Percentiles rank a stretch among this genome's conserved stretches.
Evolutionary conservation across 2,113 vertebrate species (phyloP).

Genomic region (Albula goreensis): DNA sequence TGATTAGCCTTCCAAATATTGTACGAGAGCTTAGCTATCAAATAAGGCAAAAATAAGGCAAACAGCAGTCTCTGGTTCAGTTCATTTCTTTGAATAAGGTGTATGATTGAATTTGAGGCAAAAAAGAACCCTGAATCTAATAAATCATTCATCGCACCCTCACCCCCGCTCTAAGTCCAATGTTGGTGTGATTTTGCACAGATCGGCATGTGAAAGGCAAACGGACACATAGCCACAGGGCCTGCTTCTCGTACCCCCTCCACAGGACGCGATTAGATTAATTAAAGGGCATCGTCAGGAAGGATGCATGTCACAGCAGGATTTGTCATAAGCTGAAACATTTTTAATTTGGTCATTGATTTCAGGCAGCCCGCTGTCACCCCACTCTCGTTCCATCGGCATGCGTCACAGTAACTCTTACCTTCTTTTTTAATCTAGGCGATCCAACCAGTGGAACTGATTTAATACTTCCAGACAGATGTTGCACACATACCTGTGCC

Average conservation of each 20-base stretch:
- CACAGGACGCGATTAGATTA: conserved; percentile 68
- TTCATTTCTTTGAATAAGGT: neutral
- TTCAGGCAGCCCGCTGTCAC: conserved; percentile 64
- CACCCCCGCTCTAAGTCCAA: neutral
- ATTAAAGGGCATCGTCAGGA: conserved; percentile 68
- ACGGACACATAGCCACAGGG: neutral
- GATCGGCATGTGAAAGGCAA: neutral
- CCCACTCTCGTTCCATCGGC: conserved; percentile 41
- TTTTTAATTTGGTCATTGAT: conserved; percentile 69
- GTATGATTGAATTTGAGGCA: neutral
- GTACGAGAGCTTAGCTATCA: neutral
- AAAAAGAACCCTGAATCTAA: neutral
- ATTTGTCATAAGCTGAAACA: conserved; percentile 63
- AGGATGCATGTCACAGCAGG: conserved; percentile 65
- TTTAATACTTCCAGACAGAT: conserved; percentile 41
- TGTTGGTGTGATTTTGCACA: neutral
- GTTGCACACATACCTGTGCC: conserved; percentile 32
- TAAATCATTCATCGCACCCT: neutral
- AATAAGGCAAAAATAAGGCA: neutral
- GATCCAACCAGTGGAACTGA: conserved; percentile 42
- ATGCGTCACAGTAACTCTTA: conserved; percentile 16
- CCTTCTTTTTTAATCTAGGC: conserved; percentile 28
- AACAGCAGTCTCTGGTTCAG: neutral
- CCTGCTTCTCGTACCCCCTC: conserved; percentile 54
- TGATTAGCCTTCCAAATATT: neutral